Evolutionary conservation across 2,888 invertebrate genomes (phyloP).

Genomic region (Malthinus seriepunctatus): DNA sequence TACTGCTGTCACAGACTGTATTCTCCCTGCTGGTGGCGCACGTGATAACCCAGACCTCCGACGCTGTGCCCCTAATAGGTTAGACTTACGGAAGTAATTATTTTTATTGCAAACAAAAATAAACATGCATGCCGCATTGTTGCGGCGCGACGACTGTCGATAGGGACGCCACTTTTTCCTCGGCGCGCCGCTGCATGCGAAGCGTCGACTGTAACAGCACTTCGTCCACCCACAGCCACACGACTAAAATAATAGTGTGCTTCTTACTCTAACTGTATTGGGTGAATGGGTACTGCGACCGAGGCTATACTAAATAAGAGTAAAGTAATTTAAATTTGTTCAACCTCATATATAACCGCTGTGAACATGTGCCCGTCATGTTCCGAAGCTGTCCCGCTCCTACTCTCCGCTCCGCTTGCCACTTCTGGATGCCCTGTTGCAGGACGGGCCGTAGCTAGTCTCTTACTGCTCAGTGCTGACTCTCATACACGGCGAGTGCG

Average conservation of each 20-base stretch:
- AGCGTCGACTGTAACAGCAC: constrained; percentile 51
- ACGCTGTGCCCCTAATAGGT: constrained; percentile 99
- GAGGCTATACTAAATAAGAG: constrained; percentile 48
- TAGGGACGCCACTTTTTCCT: constrained; percentile 37
- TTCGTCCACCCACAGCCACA: constrained; percentile 53
- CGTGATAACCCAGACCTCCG: constrained; percentile 98
- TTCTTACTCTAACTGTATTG: constrained; percentile 32
- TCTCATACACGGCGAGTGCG: constrained; percentile 25
- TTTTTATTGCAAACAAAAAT: constrained; percentile 46
- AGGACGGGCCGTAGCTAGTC: constrained; percentile 35
- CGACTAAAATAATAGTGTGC: constrained; percentile 40
- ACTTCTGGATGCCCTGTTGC: constrained; percentile 39
- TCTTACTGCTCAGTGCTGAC: constrained; percentile 29
- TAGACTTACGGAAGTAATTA: constrained; percentile 46
- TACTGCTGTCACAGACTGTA: constrained; percentile 98
- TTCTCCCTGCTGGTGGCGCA: constrained; percentile 99
- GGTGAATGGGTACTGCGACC: constrained; percentile 38
- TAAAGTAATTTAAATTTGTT: constrained; percentile 35
- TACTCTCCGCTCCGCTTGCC: constrained; percentile 36
- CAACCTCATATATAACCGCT: constrained; percentile 38
- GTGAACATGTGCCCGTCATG: constrained; percentile 42
- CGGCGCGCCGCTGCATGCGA: constrained; percentile 48
- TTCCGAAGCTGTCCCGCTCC: constrained; percentile 36
- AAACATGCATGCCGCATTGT: constrained; percentile 36
- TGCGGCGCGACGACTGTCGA: constrained; percentile 35